Base-by-base conservation (phyloP, 2,888 invertebrate species). In the Ophraella communa region DNA sequence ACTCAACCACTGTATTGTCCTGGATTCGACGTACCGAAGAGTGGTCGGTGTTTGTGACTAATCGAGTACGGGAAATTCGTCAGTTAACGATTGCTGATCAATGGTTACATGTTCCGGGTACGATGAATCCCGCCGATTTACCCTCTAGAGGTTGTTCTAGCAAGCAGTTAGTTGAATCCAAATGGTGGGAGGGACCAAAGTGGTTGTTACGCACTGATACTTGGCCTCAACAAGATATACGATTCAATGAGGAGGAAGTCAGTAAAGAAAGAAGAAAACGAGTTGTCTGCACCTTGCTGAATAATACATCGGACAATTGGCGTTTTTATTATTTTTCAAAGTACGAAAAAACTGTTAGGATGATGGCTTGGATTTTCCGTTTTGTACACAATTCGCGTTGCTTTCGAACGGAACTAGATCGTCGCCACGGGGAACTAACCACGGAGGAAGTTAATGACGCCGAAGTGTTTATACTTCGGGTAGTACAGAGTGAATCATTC, bases 101-200 rank as follows among this genome's bases (percentile, higher is more conserved):
- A 0, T 79, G 78, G 78, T 39, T 65, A 18, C 74, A 76, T 64
- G 59, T 79, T 1, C 78, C 79, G 7, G 77, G 78, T 3, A 7
- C 8, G 0, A 11, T 60, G 0, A 79, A 80, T 60, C 76, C 77
- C 5, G 78, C 78, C 11, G 77, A 78, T 62, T 58, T 77, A 2
- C 75, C 76, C 3, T 77, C 76, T 2, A 51, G 77, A 55, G 78
- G 78, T 4, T 78, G 77, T 64, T 64, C 65, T 18, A 64, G 73
- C 1, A 59, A 67, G 56, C 63, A 74, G 44, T 67, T 78, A 3
- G 4, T 73, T 1, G 64, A 74, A 17, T 71, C 74, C 1, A 61
- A 57, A 72, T 78, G 78, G 78, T 79, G 76, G 78, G 71, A 73
- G 71, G 78, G 77, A 4, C 77, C 78, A 5, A 18, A 52, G 4